Percentiles rank a stretch among this genome's conserved stretches.
These are phyloP conservation scores for Acinonyx jubatus DNA, from an alignment of 2,113 vertebrate genomes.

Conservation along the genomic window DNA sequence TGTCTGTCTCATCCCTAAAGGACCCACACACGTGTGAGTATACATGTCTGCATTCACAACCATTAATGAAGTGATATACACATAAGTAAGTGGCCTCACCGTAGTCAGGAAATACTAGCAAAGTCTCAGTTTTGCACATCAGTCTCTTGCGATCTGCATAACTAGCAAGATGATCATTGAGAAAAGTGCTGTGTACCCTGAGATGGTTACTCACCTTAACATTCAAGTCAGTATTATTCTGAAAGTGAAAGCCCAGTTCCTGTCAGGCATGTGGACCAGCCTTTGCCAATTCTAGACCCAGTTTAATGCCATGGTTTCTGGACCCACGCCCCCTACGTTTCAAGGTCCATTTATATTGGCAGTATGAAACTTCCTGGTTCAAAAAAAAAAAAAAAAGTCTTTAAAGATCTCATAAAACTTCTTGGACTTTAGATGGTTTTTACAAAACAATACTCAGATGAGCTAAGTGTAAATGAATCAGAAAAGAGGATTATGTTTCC, in stretches of 20 bases:
- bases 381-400: constrained; percentile 44
- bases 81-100: background rate
- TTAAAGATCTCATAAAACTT: constrained; percentile 75
- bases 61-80: no score
- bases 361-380: constrained; percentile 65
- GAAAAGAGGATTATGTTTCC: constrained; percentile 76
- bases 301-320: constrained; percentile 25
- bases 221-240: constrained; percentile 9
- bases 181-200: background rate
- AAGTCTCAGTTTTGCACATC: background rate
- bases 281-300: constrained; percentile 55
- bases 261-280: background rate
- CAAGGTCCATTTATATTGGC: constrained; percentile 70
- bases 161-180: constrained; percentile 30
- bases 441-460: constrained; percentile 80
- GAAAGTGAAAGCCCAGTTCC: constrained; percentile 63
- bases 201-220: constrained; percentile 3
- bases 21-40: background rate
- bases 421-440: constrained; percentile 72
- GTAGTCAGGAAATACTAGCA: background rate
- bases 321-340: background rate
- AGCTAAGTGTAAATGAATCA: constrained; percentile 83
- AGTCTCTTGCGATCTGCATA: constrained; percentile 16
- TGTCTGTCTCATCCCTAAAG: background rate
- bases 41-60: background rate